These are phyloP conservation scores for Cynaeus angustus DNA, from an alignment of 2,888 invertebrate species.

Conservation along the genomic window DNA sequence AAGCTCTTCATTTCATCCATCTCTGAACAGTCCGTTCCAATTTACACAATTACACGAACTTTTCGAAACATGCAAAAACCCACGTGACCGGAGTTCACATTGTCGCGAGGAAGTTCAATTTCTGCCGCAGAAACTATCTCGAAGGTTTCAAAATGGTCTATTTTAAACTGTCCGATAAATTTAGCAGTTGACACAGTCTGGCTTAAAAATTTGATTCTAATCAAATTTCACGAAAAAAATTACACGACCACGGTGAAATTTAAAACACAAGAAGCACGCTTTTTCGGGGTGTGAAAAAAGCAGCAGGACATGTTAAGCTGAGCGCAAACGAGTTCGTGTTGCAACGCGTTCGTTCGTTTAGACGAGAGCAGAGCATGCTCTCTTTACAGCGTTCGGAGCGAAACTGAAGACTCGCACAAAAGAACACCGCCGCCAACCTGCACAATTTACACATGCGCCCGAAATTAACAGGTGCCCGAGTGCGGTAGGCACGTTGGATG, in stretches of 20 bases:
- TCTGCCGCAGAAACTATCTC: slow-evolving; percentile 25
- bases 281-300: slow-evolving; percentile 11
- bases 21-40: slow-evolving; percentile 37
- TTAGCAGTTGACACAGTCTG: slow-evolving; percentile 52
- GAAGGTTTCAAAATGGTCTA: slow-evolving; percentile 45
- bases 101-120: slow-evolving; percentile 29
- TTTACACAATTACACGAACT: slow-evolving; percentile 25
- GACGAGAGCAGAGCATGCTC: neutral
- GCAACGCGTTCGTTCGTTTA: slow-evolving; percentile 14
- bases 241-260: slow-evolving; percentile 1
- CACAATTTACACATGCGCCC: slow-evolving; percentile 61
- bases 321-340: slow-evolving; percentile 13
- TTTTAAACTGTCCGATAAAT: slow-evolving; percentile 57
- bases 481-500: slow-evolving; percentile 30
- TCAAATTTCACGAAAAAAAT: slow-evolving; percentile 1
- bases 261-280: neutral
- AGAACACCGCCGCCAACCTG: slow-evolving; percentile 56
- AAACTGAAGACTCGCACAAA: slow-evolving; percentile 51
- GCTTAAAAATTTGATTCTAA: slow-evolving; percentile 29
- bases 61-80: slow-evolving; percentile 41
- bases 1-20: slow-evolving; percentile 44
- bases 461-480: slow-evolving; percentile 61
- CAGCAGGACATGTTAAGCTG: slow-evolving; percentile 14
- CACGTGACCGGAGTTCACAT: slow-evolving; percentile 53
- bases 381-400: slow-evolving; percentile 33